Evolutionary conservation across 2,113 vertebrate genomes (phyloP).

Genomic region (Neotoma lepida): DNA sequence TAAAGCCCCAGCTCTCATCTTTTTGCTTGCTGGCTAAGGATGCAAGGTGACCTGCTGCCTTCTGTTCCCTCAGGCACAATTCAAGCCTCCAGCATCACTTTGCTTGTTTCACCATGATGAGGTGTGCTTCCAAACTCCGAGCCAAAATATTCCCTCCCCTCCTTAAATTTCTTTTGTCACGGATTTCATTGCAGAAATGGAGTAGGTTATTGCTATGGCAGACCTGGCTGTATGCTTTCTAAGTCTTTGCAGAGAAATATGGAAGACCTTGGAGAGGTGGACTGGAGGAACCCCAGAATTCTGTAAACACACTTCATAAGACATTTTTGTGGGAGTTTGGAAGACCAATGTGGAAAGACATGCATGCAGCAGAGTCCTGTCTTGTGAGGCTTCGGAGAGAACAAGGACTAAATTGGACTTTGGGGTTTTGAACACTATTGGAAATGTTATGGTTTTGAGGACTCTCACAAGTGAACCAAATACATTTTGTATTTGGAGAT

Average conservation of each 20-base stretch:
- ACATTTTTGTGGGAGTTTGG: background rate
- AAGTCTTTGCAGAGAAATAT: background rate
- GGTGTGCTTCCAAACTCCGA: background rate
- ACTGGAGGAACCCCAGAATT: background rate
- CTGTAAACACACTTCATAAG: background rate
- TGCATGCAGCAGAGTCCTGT: background rate
- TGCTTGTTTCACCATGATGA: too few species aligned
- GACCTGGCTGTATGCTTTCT: background rate
- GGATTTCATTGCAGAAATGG: background rate
- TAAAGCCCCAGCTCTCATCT: background rate
- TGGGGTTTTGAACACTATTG: background rate
- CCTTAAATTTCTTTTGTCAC: too few species aligned
- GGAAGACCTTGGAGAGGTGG: background rate
- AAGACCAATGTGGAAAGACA: background rate
- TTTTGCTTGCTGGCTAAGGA: background rate
- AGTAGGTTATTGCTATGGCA: background rate
- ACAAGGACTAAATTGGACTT: background rate
- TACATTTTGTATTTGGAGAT: background rate
- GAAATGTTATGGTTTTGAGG: background rate
- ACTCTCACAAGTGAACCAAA: background rate
- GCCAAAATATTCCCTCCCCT: background rate
- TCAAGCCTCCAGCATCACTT: background rate
- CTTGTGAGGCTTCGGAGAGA: background rate
- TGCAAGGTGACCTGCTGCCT: background rate
- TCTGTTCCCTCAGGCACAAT: too few species aligned